Evolutionary conservation across 2,888 invertebrate genomes (phyloP), one percentile per base, ranked within the genome.

Genomic region (Andrena haemorrhoa): DNA sequence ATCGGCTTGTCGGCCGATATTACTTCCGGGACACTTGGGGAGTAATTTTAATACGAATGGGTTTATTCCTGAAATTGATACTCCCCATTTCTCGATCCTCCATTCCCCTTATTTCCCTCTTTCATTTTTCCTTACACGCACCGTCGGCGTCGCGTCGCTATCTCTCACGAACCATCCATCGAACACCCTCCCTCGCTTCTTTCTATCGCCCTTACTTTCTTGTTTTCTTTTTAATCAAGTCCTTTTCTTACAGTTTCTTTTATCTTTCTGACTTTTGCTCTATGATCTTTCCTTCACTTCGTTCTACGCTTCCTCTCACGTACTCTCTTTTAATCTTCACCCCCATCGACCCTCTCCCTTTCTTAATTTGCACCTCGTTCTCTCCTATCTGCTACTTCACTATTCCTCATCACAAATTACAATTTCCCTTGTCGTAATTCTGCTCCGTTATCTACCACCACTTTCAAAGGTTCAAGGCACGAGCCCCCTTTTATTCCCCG

Each of bases 1-100:
- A 75, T 80, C 75, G 74, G 74, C 58, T 53, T 73, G 79, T 68
- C 78, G 63, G 56, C 51, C 61, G 78, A 71, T 83, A 83, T 86
- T 86, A 83, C 79, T 76, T 83, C 82, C 85, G 63, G 49, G 20
- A 31, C 58, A 69, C 41, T 72, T n/a, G 56, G 23, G n/a, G 33
- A 79, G 70, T 66, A 77, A 73, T 73, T 74, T 71, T 56, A 56
- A 65, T 70, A 35, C 29, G 33, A 51, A 16, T 33, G 31, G 31
- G 23, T 56, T 16, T 5, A 16, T 41, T 20, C 12, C n/a, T 23
- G n/a, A 26, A 75, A 68, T 75, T 47, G 51, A 77, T 66, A 61
- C 35, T 33, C 23, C 35, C 23, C 29, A 0, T 26, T 12, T 29
- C 20, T 58, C 60, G 56, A 26, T 1, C 60, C n/a, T 20, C 20